phyloP scores from a whole-genome alignment of 2,888 invertebrate species.

The Fragum whitleyi region DNA sequence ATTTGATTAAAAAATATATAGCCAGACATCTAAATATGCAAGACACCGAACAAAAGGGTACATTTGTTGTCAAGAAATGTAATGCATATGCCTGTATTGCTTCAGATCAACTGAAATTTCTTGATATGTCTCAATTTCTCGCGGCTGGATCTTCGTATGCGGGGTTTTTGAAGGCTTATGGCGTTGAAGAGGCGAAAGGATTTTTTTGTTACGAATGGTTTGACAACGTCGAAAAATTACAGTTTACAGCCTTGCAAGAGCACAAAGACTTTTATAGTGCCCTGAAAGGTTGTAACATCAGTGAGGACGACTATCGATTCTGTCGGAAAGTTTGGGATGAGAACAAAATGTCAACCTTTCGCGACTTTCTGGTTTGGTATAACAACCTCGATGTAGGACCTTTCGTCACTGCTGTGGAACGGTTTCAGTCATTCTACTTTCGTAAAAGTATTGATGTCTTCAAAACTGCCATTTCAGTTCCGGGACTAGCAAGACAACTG shows the following conservation, averaged over 20 bases:
- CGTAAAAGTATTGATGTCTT: slow-evolving; percentile 62
- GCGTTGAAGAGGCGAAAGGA: slow-evolving; percentile 35
- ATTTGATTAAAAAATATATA: slow-evolving; percentile 34
- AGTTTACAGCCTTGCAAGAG: slow-evolving; percentile 4
- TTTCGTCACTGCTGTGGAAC: slow-evolving; percentile 58
- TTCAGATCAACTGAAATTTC: slow-evolving; percentile 41
- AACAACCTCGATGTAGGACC: slow-evolving; percentile 63
- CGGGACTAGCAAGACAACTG: slow-evolving; percentile 58
- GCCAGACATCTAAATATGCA: slow-evolving; percentile 32
- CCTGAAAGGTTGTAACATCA: slow-evolving; percentile 34
- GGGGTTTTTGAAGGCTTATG: slow-evolving; percentile 54
- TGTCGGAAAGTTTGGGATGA: slow-evolving; percentile 57
- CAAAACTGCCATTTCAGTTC: slow-evolving; percentile 60
- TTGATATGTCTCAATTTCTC: slow-evolving; percentile 54
- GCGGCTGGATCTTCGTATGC: slow-evolving; percentile 48
- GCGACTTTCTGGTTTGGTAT: slow-evolving; percentile 68
- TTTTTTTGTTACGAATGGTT: slow-evolving; percentile 45
- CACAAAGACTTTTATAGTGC: slow-evolving; percentile 38
- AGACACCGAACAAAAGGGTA: background rate
- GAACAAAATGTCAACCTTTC: slow-evolving; percentile 50
- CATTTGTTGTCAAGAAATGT: slow-evolving; percentile 30
- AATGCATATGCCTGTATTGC: slow-evolving; percentile 38
- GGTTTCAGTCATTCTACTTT: slow-evolving; percentile 54
- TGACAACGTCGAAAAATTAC: slow-evolving; percentile 28
- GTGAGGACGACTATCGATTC: slow-evolving; percentile 30